Evolutionary conservation across 1,140 invertebrate genomes (phyloP).

Genomic region (Apis mellifera): Amel_HAv3.1 CM009941.2:7645001-7645500

Average conservation of each 20-base stretch:
- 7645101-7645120: too few relatives aligned
- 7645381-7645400: background rate
- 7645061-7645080: too few relatives aligned
- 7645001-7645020: conserved; percentile 35
- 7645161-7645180: conserved; percentile 10
- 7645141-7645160: conserved; percentile 19
- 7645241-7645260: too few relatives aligned
- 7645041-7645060: background rate
- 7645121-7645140: conserved; percentile 32
- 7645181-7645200: background rate
- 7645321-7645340: background rate
- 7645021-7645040: conserved; percentile 14
- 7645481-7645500: background rate
- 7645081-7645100: too few relatives aligned
- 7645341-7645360: background rate
- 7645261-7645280: background rate
- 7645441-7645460: background rate
- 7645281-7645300: background rate
- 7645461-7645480: background rate
- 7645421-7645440: background rate
- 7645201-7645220: background rate
- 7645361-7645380: too few relatives aligned
- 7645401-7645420: background rate
- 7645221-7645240: too few relatives aligned
- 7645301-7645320: background rate